phyloP scores from a whole-genome alignment of 2,888 invertebrate species.

The Melitaea athalia region DNA sequence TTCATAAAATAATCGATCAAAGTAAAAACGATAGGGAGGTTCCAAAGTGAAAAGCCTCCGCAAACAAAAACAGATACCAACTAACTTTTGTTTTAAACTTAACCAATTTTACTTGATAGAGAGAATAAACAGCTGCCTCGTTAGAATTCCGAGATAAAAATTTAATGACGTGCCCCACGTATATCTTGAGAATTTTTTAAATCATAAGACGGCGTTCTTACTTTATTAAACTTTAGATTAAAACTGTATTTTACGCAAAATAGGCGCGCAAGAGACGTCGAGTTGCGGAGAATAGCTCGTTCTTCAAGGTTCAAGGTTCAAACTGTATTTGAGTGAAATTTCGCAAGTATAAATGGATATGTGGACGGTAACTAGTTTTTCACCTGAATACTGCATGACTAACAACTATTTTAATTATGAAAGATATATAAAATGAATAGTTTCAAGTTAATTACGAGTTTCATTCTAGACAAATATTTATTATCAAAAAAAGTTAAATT shows the following conservation, averaged over 20 bases:
- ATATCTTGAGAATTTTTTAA: constrained; percentile 23
- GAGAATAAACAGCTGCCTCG: constrained; percentile 22
- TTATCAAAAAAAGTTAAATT: too few relatives aligned
- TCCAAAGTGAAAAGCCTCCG: constrained; percentile 20
- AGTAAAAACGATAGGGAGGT: not conserved
- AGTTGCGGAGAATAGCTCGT: too few relatives aligned
- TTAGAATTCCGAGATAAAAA: constrained; percentile 31
- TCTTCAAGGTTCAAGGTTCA: too few relatives aligned
- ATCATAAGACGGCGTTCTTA: constrained; percentile 6
- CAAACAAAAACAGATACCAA: constrained; percentile 17
- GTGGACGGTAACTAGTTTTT: too few relatives aligned
- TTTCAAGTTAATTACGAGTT: too few relatives aligned
- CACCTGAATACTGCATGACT: too few relatives aligned
- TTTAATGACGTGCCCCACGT: constrained; percentile 18
- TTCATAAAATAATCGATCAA: constrained; percentile 7
- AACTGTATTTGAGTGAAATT: not conserved
- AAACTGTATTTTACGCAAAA: not conserved
- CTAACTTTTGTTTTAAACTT: constrained; percentile 24
- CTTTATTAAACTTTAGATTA: not conserved
- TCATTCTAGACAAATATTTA: too few relatives aligned
- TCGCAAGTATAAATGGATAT: too few relatives aligned
- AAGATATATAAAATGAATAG: too few relatives aligned
- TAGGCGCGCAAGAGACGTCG: too few relatives aligned
- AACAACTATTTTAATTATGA: too few relatives aligned
- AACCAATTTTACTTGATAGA: constrained; percentile 12